These are phyloP conservation scores for Philopotamus ludificatus DNA, from an alignment of 1,140 invertebrate genomes.

Conservation along the genomic window DNA sequence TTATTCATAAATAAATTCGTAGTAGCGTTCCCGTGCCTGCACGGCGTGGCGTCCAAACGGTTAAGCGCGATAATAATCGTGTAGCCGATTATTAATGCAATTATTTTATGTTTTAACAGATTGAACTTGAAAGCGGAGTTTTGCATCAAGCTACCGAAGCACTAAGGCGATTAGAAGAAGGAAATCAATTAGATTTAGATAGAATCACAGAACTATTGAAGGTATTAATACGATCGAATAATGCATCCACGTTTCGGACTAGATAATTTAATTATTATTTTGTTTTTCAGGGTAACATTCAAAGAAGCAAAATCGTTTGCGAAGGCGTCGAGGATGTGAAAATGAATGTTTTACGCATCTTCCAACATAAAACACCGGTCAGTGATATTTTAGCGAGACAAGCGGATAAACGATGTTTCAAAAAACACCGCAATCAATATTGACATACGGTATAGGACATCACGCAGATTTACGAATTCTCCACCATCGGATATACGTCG, in stretches of 20 bases:
- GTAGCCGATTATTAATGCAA: background rate
- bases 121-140: slow-evolving; percentile 60
- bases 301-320: slow-evolving; percentile 88
- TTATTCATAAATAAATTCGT: too few relatives aligned
- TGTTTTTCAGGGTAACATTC: slow-evolving; percentile 81
- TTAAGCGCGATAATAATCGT: too few relatives aligned
- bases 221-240: slow-evolving; percentile 47
- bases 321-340: slow-evolving; percentile 89
- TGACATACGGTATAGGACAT: too few relatives aligned
- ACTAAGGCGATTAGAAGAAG: slow-evolving; percentile 65
- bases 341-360: slow-evolving; percentile 82
- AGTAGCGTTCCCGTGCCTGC: too few relatives aligned
- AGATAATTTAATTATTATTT: slow-evolving; percentile 6
- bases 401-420: slow-evolving; percentile 85
- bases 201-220: slow-evolving; percentile 76
- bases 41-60: too few relatives aligned
- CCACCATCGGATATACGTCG: background rate
- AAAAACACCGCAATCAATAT: slow-evolving; percentile 67
- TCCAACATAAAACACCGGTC: slow-evolving; percentile 86
- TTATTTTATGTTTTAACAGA: slow-evolving; percentile 10
- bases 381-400: slow-evolving; percentile 86
- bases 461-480: background rate
- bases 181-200: slow-evolving; percentile 64
- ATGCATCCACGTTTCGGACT: background rate
- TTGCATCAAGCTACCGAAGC: slow-evolving; percentile 65